phyloP scores from a whole-genome alignment of 1,140 invertebrate genomes.

The Diploscapter pachys region DNA sequence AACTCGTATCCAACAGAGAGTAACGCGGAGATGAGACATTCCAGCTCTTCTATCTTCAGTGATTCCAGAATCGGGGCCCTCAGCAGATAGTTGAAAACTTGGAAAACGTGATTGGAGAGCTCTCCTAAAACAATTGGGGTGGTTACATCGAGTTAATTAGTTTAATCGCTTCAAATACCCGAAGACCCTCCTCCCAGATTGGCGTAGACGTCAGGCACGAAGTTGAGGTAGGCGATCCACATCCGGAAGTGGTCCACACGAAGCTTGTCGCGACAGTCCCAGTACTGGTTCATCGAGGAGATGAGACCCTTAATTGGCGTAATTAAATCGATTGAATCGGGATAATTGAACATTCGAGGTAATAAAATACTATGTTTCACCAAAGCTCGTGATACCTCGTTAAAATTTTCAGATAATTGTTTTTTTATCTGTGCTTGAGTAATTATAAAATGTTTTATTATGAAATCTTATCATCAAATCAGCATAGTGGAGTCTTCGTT shows the following conservation, averaged over 20 bases:
- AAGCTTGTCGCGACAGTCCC: slow-evolving; percentile 48
- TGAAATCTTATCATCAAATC: too few relatives aligned
- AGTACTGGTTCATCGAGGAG: slow-evolving; percentile 46
- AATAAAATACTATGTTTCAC: too few relatives aligned
- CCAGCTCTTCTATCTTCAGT: slow-evolving; percentile 55
- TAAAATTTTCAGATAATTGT: too few relatives aligned
- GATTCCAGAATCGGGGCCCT: slow-evolving; percentile 44
- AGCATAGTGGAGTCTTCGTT: too few relatives aligned
- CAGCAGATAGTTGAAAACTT: slow-evolving; percentile 52
- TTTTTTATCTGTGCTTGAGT: too few relatives aligned
- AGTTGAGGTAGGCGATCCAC: slow-evolving; percentile 51
- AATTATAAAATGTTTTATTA: too few relatives aligned
- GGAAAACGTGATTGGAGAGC: slow-evolving; percentile 46
- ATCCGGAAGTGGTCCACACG: slow-evolving; percentile 45
- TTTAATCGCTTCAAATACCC: slow-evolving; percentile 8
- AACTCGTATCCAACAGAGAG: slow-evolving; percentile 51
- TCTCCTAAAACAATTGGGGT: slow-evolving; percentile 36
- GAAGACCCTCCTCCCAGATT: slow-evolving; percentile 38
- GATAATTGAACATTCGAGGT: too few relatives aligned
- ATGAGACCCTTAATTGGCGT: slow-evolving; percentile 36
- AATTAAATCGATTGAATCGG: neutral
- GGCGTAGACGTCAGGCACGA: slow-evolving; percentile 47
- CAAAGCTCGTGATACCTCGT: too few relatives aligned
- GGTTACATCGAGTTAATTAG: neutral
- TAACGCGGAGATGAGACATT: slow-evolving; percentile 46